Percentiles rank a stretch among this genome's conserved stretches.
phyloP scores from a whole-genome alignment of 2,113 vertebrate species.

The Eptesicus fuscus region DNA sequence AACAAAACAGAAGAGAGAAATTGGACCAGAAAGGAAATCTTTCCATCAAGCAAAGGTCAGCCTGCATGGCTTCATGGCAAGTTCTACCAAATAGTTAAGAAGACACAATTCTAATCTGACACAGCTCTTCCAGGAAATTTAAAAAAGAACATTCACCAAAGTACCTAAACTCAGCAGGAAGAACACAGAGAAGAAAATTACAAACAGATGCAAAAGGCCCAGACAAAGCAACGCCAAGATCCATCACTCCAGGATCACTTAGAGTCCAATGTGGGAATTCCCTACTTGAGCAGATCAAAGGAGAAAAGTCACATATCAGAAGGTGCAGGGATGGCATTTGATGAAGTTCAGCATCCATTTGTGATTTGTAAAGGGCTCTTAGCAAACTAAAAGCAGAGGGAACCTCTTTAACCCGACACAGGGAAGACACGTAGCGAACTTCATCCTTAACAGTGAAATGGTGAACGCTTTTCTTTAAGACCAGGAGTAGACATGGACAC shows the following conservation, averaged over 20 bases:
- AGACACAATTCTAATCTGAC: neutral
- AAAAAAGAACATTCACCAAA: neutral
- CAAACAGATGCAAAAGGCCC: neutral
- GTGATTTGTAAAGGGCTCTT: neutral
- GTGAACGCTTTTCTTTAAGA: neutral
- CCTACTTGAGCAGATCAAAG: neutral
- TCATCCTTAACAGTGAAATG: neutral
- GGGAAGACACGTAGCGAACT: accelerated
- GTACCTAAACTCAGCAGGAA: neutral
- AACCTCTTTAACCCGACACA: neutral
- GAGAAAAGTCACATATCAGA: neutral
- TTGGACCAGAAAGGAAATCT: neutral
- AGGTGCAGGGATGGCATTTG: neutral
- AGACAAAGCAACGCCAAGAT: neutral
- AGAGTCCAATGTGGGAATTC: neutral
- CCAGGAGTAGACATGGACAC: neutral
- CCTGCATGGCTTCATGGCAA: neutral
- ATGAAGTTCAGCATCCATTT: neutral
- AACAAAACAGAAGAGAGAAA: neutral
- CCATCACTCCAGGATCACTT: neutral
- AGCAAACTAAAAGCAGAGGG: neutral
- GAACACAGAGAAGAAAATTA: neutral
- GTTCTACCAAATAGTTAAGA: neutral
- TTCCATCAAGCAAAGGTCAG: neutral
- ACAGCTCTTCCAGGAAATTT: neutral